These are phyloP conservation scores for Cyprinodon tularosa DNA, from an alignment of 2,113 vertebrate species.

Conservation along the genomic window DNA sequence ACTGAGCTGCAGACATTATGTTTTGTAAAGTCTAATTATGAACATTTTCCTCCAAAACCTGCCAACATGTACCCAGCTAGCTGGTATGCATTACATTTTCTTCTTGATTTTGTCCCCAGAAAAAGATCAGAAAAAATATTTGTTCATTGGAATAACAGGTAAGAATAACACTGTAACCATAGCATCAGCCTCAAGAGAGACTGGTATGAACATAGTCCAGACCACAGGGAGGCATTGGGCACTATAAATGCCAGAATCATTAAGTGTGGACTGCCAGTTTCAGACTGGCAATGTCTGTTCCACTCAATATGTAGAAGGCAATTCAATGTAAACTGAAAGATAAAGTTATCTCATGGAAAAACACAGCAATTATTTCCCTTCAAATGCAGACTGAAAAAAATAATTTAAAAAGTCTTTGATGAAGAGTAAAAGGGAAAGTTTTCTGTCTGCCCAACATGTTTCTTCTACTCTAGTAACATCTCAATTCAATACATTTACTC, in stretches of 20 bases:
- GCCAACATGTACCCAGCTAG: neutral
- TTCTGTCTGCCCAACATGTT: conserved; percentile 23
- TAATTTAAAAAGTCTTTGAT: neutral
- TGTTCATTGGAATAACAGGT: conserved; percentile 65
- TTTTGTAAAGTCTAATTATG: conserved; percentile 1
- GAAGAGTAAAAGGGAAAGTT: neutral
- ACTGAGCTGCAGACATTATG: neutral
- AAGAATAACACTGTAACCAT: conserved; percentile 66
- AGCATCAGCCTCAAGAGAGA: conserved; percentile 48
- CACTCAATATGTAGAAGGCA: neutral
- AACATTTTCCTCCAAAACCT: conserved; percentile 13
- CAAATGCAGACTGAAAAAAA: neutral
- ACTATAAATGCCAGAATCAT: conserved; percentile 51
- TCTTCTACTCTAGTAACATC: conserved; percentile 65
- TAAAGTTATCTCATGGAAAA: neutral
- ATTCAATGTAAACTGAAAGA: conserved; percentile 1
- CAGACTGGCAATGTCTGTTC: neutral
- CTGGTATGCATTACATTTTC: conserved; percentile 17
- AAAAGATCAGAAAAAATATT: conserved; percentile 62
- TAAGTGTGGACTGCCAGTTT: conserved; percentile 31
- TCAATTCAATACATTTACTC: conserved; percentile 57
- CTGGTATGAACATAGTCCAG: conserved; percentile 59
- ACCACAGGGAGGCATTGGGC: conserved; percentile 57
- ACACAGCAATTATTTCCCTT: neutral
- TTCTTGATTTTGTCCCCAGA: conserved; percentile 28